These are phyloP conservation scores for Phoebastria nigripes DNA, from an alignment of 2,797 vertebrate species.

Conservation along the genomic window DNA sequence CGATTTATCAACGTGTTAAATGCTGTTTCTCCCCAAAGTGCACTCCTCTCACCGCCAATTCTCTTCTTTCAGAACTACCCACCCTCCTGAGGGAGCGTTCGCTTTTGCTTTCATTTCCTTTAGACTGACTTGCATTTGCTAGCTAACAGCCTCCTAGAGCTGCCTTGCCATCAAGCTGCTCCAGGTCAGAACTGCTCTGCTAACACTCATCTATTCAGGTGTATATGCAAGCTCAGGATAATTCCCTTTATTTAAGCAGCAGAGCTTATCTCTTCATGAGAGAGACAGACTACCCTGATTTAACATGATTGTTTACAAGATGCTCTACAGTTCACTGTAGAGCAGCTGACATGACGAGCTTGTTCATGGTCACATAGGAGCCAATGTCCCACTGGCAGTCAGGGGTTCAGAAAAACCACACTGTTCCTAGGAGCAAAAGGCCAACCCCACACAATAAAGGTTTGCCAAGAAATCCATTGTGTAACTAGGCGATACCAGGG, in stretches of 20 bases:
- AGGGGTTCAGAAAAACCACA: background rate
- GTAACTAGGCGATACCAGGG: background rate
- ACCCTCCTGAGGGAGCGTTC: rapidly evolving
- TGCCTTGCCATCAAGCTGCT: background rate
- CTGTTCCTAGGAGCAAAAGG: background rate
- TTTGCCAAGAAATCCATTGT: background rate
- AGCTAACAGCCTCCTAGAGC: background rate
- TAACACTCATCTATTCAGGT: background rate
- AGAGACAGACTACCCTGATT: background rate
- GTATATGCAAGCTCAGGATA: background rate
- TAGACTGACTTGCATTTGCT: background rate
- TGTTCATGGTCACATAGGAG: background rate
- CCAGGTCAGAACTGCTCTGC: background rate
- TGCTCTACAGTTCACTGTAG: background rate
- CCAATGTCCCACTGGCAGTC: background rate
- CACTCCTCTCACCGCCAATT: background rate
- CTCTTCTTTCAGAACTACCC: background rate
- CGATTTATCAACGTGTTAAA: background rate
- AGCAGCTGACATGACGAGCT: background rate
- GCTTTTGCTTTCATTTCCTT: background rate
- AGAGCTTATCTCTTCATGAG: background rate
- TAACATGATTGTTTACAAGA: background rate
- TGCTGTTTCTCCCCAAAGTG: background rate
- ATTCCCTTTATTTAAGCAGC: background rate
- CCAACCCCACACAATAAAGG: background rate